Evolutionary conservation across 2,888 invertebrate genomes (phyloP), one percentile per base, ranked within the genome.

Genomic region (Yponomeuta sedellus): DNA sequence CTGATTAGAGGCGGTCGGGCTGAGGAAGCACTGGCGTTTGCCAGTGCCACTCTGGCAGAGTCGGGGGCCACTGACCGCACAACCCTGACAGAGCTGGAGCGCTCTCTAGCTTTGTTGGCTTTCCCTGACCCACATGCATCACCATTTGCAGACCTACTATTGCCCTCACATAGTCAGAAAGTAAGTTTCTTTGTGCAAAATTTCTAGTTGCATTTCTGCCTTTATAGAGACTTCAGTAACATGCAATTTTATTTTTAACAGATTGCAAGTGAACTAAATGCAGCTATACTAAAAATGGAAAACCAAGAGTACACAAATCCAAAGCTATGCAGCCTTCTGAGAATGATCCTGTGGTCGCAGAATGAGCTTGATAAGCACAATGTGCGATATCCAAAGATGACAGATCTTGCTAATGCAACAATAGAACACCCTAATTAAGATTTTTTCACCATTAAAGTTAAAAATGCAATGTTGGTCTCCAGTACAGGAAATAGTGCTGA

Each of bases 181-280:
- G 97, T 96, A 74, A 69, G 65, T 59, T 34, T 44, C 44, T 12
- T 61, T 39, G 66, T 52, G 12, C 16, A 25, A 4, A 4, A 25
- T 25, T 34, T 34, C 6, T 34, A 34, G 34, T 5, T 34, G 5
- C 34, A 5, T 34, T 34, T 8, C 5, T 34, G n/a, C 65, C 59
- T 16, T 65, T 28, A n/a, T 2, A n/a, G 12, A 3, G 12, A 52
- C n/a, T 52, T 52, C 52, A 52, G 52, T 52, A 56, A 19, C 56
- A 56, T 16, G 56, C 8, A 61, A 25, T 25, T 58, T 58, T 58
- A 22, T 20, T 22, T 58, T 19, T 19, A 19, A 19, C 79, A 96
- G 96, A 96, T 99, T 78, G 99, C 99, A 25, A 98, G 98, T 90
- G 98, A 99, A 91, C 92, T 99, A 20, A 99, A 99, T 87, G 97